phyloP scores from a whole-genome alignment of 2,113 vertebrate genomes.

The Apodemus speciosus region DNA sequence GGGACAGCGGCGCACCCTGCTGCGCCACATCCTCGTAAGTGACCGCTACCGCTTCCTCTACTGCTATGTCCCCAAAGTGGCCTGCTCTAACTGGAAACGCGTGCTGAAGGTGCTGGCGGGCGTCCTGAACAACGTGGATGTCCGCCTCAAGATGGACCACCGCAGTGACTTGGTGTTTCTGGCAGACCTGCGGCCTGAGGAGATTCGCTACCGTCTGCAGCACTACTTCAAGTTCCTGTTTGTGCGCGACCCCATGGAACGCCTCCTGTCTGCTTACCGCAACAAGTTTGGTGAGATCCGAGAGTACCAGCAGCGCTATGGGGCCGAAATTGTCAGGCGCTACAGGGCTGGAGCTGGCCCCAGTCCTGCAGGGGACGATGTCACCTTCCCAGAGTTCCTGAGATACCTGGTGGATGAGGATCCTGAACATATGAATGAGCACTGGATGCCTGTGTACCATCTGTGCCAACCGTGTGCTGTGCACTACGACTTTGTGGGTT shows the following conservation, averaged over 20 bases:
- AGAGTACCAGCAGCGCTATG: slow-evolving; percentile 95
- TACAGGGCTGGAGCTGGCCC: slow-evolving; percentile 86
- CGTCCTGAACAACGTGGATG: slow-evolving; percentile 89
- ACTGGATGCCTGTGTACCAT: slow-evolving; percentile 99
- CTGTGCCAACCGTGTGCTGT: slow-evolving; percentile 96
- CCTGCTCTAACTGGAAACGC: slow-evolving; percentile 99
- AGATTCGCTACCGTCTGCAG: slow-evolving; percentile 92
- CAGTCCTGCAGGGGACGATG: slow-evolving; percentile 89
- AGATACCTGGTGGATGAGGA: slow-evolving; percentile 95
- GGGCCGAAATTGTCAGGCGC: slow-evolving; percentile 90
- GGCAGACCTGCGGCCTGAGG: slow-evolving; percentile 89
- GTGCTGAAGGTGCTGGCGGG: slow-evolving; percentile 95
- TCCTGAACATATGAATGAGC: slow-evolving; percentile 95
- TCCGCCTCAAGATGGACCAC: slow-evolving; percentile 95
- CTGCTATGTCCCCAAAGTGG: slow-evolving; percentile 99
- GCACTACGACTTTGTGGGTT: slow-evolving; percentile 95
- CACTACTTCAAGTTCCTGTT: slow-evolving; percentile 98
- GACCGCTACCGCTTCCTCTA: slow-evolving; percentile 96
- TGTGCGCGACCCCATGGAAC: slow-evolving; percentile 94
- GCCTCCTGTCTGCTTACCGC: slow-evolving; percentile 95
- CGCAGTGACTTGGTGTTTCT: slow-evolving; percentile 92
- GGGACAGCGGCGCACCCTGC: slow-evolving; percentile 90
- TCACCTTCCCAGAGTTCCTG: slow-evolving; percentile 95
- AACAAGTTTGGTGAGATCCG: slow-evolving; percentile 98
- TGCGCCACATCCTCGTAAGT: slow-evolving; percentile 95